phyloP scores from a whole-genome alignment of 2,113 vertebrate species.

The Paratilapia polleni region DNA sequence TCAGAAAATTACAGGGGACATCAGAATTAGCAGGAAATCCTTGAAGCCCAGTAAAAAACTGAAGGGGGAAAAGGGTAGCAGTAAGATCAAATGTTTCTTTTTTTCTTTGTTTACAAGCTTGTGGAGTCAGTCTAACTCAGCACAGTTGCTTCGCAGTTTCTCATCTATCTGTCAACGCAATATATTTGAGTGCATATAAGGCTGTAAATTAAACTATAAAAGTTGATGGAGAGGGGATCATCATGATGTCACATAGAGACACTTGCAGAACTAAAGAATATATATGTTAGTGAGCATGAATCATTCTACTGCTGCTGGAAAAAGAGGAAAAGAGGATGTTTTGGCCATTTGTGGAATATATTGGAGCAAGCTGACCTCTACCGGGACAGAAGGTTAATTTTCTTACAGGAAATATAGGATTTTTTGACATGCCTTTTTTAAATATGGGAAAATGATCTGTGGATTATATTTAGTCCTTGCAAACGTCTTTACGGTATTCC shows the following conservation, averaged over 20 bases:
- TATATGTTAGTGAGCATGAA: constrained; percentile 10
- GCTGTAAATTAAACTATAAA: constrained; percentile 47
- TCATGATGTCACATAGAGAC: constrained; percentile 33
- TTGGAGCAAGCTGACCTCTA: constrained; percentile 54
- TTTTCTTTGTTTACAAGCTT: constrained; percentile 56
- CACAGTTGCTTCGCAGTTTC: constrained; percentile 24
- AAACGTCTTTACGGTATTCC: not conserved
- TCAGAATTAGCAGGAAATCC: constrained; percentile 29
- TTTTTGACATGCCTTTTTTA: not conserved
- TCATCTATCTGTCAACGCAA: constrained; percentile 62
- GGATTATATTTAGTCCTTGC: not conserved
- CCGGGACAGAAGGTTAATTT: constrained; percentile 17
- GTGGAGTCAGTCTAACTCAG: constrained; percentile 18
- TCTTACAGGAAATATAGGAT: not conserved
- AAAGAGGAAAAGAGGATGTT: not conserved
- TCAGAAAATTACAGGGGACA: constrained; percentile 42
- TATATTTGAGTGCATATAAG: constrained; percentile 4
- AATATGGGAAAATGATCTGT: not conserved
- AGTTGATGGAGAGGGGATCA: constrained; percentile 20
- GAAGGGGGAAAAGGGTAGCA: not conserved
- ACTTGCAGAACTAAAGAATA: not conserved
- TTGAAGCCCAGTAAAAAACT: not conserved
- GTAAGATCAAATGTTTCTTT: constrained; percentile 38
- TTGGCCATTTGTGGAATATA: not conserved
- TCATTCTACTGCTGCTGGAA: not conserved